These are phyloP conservation scores for Ips typographus DNA, from an alignment of 1,140 invertebrate species.

Conservation along the genomic window DNA sequence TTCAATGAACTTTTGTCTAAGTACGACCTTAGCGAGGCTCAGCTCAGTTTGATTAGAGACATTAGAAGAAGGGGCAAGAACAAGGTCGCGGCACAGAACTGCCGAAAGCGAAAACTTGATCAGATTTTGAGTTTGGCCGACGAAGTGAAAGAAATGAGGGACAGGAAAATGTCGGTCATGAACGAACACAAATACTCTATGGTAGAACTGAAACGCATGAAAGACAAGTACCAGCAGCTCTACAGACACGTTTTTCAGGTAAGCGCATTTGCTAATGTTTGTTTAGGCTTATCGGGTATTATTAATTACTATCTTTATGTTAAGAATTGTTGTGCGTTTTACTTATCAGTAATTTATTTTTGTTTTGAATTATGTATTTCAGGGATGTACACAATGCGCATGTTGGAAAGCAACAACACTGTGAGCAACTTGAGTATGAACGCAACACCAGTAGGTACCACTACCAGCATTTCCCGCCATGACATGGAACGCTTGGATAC, in stretches of 20 bases:
- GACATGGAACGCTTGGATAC: too few species aligned
- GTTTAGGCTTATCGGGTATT: too few species aligned
- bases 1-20: slow-evolving; percentile 96
- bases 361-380: too few species aligned
- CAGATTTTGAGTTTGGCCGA: slow-evolving; percentile 90
- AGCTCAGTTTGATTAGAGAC: slow-evolving; percentile 89
- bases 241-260: slow-evolving; percentile 88
- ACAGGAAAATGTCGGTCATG: slow-evolving; percentile 76
- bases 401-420: too few species aligned
- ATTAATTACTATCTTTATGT: too few species aligned
- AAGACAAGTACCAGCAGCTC: slow-evolving; percentile 80
- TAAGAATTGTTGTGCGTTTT: too few species aligned
- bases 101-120: slow-evolving; percentile 93
- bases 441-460: too few species aligned
- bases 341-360: too few species aligned
- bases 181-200: slow-evolving; percentile 74
- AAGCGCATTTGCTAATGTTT: slow-evolving; percentile 35
- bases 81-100: slow-evolving; percentile 94
- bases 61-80: slow-evolving; percentile 68
- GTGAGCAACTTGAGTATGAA: too few species aligned
- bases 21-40: slow-evolving; percentile 92
- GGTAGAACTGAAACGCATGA: slow-evolving; percentile 73
- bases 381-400: too few species aligned
- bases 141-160: slow-evolving; percentile 84
- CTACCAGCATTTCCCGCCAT: too few species aligned